A percentile compares a stretch with the other conserved stretches of the same genome.
phyloP scores from a whole-genome alignment of 2,888 invertebrate genomes.

The Drosophila leonis region DNA sequence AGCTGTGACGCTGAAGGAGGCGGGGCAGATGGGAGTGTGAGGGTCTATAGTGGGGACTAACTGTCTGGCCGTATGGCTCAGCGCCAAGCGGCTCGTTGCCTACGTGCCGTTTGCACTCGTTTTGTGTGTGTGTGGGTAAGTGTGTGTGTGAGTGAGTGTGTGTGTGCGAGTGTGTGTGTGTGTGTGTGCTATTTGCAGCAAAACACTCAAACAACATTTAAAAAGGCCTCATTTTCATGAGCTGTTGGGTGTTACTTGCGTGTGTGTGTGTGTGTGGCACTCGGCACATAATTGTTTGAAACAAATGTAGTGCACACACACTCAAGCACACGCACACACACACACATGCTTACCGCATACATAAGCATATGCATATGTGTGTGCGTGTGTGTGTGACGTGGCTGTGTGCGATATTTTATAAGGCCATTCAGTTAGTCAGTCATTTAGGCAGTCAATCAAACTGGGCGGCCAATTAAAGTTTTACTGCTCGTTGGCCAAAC shows the following conservation, averaged over 20 bases:
- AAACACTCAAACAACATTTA: conserved; percentile 77
- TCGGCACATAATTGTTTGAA: conserved; percentile 77
- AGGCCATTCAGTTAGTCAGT: conserved; percentile 76
- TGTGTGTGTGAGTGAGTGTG: conserved; percentile 29
- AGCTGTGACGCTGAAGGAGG: conserved; percentile 13
- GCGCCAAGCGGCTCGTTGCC: conserved; percentile 42
- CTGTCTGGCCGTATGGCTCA: conserved; percentile 56
- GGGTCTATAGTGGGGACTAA: not conserved
- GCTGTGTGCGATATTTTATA: conserved; percentile 64
- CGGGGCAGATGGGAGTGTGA: not conserved
- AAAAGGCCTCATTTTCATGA: conserved; percentile 77
- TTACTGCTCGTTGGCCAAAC: conserved; percentile 65
- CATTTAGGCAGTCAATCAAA: conserved; percentile 76
- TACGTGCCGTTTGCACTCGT: conserved; percentile 68
- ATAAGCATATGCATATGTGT: conserved; percentile 14
- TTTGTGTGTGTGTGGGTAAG: conserved; percentile 25
- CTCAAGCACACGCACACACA: conserved; percentile 25
- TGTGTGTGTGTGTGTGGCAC: conserved; percentile 43
- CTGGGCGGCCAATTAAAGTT: conserved; percentile 72
- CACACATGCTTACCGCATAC: conserved; percentile 25
- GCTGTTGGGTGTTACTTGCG: conserved; percentile 36
- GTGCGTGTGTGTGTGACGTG: conserved; percentile 20
- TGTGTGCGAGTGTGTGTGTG: conserved; percentile 29
- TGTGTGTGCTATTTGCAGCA: conserved; percentile 65
- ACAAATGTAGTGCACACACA: conserved; percentile 72